A percentile compares a stretch with the other conserved stretches of the same genome.
Evolutionary conservation across 2,113 vertebrate species (phyloP).

Genomic region (Clarias batrachus): DNA sequence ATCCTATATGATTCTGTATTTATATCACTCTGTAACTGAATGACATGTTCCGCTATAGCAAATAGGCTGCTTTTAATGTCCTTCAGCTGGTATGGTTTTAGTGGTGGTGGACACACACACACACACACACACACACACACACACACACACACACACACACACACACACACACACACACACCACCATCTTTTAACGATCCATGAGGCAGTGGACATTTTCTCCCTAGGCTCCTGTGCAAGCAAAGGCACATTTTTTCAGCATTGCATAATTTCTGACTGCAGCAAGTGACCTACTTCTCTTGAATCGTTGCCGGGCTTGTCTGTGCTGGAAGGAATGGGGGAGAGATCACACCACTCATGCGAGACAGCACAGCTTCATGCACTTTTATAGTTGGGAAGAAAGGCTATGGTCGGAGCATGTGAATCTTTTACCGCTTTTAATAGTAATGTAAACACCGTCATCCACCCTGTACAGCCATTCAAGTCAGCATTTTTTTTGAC

Average conservation of each 20-base stretch:
- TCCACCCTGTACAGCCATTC: not conserved
- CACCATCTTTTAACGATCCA: conserved; percentile 25
- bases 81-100: not conserved
- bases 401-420: not conserved
- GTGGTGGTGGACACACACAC: not conserved
- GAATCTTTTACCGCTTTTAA: conserved; percentile 17
- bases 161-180: not conserved
- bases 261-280: conserved; percentile 54
- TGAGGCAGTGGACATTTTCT: conserved; percentile 39
- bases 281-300: conserved; percentile 51
- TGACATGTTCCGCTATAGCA: not conserved
- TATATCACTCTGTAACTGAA: not conserved
- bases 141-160: not conserved
- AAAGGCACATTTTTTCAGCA: conserved; percentile 46
- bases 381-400: conserved; percentile 32
- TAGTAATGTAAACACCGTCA: not conserved
- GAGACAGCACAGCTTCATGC: conserved; percentile 29
- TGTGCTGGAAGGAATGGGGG: conserved; percentile 25
- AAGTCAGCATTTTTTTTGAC: not conserved
- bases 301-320: conserved; percentile 43
- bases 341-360: conserved; percentile 7
- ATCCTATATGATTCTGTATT: not conserved
- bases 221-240: conserved; percentile 30
- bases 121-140: not conserved
- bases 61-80: conserved; percentile 21